Percentiles rank a stretch among this genome's conserved stretches.
phyloP scores from a whole-genome alignment of 2,113 vertebrate genomes.

The Ardeotis arabs region DNA sequence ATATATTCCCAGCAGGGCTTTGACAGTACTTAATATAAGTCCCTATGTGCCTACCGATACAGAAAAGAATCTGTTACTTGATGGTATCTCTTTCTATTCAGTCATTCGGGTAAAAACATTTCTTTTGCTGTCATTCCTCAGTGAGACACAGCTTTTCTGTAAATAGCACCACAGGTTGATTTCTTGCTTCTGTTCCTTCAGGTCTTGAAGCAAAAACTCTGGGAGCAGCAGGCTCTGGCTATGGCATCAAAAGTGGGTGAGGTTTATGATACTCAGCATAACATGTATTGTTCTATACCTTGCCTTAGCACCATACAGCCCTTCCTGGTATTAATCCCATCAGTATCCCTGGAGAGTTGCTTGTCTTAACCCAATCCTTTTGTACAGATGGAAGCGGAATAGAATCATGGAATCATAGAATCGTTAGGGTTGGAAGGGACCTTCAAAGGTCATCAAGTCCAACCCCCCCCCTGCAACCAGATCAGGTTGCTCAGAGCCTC shows the following conservation, averaged over 20 bases:
- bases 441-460: too few relatives aligned
- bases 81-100: not conserved
- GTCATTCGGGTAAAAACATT: not conserved
- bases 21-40: not conserved
- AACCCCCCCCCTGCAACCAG: too few relatives aligned
- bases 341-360: not conserved
- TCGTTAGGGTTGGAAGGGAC: too few relatives aligned
- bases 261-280: not conserved
- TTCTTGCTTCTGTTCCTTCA: not conserved
- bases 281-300: not conserved
- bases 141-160: not conserved
- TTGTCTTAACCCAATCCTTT: not conserved
- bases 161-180: not conserved
- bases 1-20: not conserved
- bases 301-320: not conserved
- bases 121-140: not conserved
- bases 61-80: not conserved
- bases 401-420: too few relatives aligned
- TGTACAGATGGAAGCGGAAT: not conserved
- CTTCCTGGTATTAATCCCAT: not conserved
- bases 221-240: not conserved
- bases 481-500: too few relatives aligned
- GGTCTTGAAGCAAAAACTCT: not conserved
- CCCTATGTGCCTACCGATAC: not conserved
- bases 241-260: not conserved